Percentiles rank a stretch among this genome's conserved stretches.
Conservation (phyloP, 2,797 vertebrate genomes). For the Cyclura pinguis region DNA sequence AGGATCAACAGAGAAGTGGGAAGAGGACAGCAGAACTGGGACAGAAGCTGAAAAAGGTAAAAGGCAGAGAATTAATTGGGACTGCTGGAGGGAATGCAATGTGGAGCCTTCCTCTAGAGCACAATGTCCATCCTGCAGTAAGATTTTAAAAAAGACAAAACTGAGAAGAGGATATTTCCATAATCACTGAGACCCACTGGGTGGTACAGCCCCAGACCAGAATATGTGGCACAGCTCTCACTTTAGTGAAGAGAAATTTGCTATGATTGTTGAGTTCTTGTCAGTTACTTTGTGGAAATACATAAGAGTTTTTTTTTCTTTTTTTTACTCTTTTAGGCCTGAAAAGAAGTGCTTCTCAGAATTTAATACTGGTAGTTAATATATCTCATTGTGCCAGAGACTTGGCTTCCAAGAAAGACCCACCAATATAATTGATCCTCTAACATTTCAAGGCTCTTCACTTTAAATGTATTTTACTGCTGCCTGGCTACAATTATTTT, state of each 20-base stretch:
- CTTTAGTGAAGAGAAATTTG: not conserved
- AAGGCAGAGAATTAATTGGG: too few species aligned
- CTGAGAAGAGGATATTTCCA: not conserved
- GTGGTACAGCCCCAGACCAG: too few species aligned
- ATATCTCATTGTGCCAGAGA: slow-evolving; percentile 59
- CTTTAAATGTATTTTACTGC: slow-evolving; percentile 58
- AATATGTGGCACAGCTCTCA: too few species aligned
- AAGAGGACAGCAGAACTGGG: too few species aligned
- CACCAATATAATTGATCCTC: slow-evolving; percentile 70
- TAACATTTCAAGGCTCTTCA: slow-evolving; percentile 68
- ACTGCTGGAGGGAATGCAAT: too few species aligned
- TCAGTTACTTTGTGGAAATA: not conserved
- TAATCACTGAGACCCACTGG: too few species aligned
- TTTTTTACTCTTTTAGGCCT: slow-evolving; percentile 17
- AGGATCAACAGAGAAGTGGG: too few species aligned
- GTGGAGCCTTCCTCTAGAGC: too few species aligned
- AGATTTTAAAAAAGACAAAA: too few species aligned
- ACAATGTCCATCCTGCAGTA: too few species aligned
- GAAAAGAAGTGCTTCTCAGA: slow-evolving; percentile 56
- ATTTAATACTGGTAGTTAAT: slow-evolving; percentile 49
- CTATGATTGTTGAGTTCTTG: not conserved
- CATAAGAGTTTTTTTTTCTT: slow-evolving; percentile 24
- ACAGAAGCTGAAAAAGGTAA: too few species aligned
- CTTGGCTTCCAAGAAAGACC: slow-evolving; percentile 71
- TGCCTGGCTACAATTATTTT: slow-evolving; percentile 69